Conservation (phyloP, 2,797 vertebrate species). For the Lacerta bilineata region DNA sequence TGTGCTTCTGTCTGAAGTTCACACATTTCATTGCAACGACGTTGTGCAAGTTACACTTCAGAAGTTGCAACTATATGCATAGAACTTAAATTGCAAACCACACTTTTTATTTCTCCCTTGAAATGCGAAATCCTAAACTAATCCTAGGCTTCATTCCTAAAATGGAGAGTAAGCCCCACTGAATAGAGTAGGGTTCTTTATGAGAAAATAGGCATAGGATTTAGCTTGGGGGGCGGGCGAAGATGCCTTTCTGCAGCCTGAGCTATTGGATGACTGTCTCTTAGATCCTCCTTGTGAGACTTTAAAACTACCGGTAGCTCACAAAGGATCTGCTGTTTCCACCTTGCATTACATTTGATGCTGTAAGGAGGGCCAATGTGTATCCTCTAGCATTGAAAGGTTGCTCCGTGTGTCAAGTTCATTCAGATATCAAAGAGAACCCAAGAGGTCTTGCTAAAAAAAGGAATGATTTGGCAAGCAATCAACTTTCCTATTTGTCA, state of each 20-base stretch:
- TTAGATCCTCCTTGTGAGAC: no score
- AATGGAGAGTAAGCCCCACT: not conserved
- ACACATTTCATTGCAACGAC: no score
- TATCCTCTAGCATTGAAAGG: not conserved
- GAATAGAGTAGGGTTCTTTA: not conserved
- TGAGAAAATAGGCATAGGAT: not conserved
- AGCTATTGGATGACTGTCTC: no score
- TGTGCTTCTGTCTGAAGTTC: no score
- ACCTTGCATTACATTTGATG: not conserved
- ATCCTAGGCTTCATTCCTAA: no score
- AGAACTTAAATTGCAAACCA: no score
- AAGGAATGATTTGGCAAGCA: not conserved
- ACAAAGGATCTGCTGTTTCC: not conserved
- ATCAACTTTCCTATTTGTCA: not conserved
- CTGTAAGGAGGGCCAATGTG: no score
- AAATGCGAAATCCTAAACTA: no score
- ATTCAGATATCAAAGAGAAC: not conserved
- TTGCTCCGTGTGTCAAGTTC: not conserved
- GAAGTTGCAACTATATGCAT: no score
- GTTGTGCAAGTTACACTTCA: no score
- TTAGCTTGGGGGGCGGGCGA: not conserved
- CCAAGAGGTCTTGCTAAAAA: not conserved
- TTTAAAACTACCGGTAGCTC: not conserved
- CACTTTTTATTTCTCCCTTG: no score
- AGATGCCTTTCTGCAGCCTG: no score